Percentiles rank a stretch among this genome's conserved stretches.
These are phyloP conservation scores for Diachasma alloeum DNA, from an alignment of 1,140 invertebrate species.

Conservation along the genomic window DNA sequence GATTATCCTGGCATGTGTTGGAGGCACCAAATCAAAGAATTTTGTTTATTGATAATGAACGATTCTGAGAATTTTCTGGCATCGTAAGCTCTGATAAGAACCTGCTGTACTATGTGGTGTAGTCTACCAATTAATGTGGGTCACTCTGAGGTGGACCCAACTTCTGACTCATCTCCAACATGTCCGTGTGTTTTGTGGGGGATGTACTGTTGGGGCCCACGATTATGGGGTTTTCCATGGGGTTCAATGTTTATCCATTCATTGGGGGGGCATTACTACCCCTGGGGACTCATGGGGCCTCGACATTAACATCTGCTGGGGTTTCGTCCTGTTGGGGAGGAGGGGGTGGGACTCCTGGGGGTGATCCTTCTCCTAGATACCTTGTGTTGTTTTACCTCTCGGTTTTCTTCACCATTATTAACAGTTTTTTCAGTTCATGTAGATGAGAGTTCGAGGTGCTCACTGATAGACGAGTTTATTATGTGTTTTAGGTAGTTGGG, in stretches of 20 bases:
- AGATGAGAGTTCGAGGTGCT: not conserved
- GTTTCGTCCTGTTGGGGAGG: too few relatives aligned
- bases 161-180: not conserved
- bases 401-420: not conserved
- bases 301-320: too few relatives aligned
- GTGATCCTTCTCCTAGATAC: not conserved
- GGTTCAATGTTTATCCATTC: not conserved
- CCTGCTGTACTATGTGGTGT: constrained; percentile 45
- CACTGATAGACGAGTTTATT: not conserved
- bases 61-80: not conserved
- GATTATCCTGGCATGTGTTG: constrained; percentile 53
- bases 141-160: not conserved
- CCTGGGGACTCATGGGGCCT: too few relatives aligned
- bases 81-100: not conserved
- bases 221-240: not conserved
- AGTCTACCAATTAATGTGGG: constrained; percentile 26
- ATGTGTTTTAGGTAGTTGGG: not conserved
- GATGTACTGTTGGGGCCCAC: not conserved
- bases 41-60: not conserved
- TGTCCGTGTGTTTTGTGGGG: not conserved
- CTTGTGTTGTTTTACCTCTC: not conserved
- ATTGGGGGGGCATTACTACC: not conserved
- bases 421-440: not conserved
- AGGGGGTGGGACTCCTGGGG: not conserved
- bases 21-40: constrained; percentile 27